Conservation (phyloP, 92 coral and sea anemone species). For the Epizoanthus stellaris region DNA sequence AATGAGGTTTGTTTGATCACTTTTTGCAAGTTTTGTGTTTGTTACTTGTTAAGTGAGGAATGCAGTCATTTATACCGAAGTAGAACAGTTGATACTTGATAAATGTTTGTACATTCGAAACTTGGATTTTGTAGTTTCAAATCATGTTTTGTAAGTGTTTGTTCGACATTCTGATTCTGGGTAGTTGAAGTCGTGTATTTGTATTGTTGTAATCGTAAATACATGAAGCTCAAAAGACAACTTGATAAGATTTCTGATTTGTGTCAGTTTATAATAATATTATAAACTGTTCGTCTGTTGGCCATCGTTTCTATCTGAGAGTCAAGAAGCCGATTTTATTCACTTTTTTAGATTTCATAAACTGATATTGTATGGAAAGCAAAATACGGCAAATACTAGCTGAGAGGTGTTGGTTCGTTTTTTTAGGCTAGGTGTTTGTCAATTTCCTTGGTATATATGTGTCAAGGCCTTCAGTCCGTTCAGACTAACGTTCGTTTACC, state of each 20-base stretch:
- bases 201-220: background rate
- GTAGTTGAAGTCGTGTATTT: background rate
- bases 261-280: background rate
- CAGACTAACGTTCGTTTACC: too few species aligned
- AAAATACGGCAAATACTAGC: background rate
- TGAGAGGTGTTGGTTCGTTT: background rate
- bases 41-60: conserved; percentile 8
- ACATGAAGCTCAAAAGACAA: background rate
- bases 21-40: conserved; percentile 17
- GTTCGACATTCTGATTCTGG: background rate
- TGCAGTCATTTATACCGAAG: background rate
- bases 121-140: background rate
- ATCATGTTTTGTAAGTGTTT: background rate
- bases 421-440: background rate
- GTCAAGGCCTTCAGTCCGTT: too few species aligned
- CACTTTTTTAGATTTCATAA: background rate
- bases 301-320: background rate
- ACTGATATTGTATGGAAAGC: background rate
- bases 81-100: background rate
- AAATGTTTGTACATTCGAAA: background rate
- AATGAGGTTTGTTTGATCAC: conserved; percentile 73
- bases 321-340: background rate
- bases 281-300: too few species aligned
- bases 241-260: background rate
- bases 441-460: background rate